These are phyloP conservation scores for Rynchops niger DNA, from an alignment of 2,113 vertebrate genomes.

Conservation along the genomic window DNA sequence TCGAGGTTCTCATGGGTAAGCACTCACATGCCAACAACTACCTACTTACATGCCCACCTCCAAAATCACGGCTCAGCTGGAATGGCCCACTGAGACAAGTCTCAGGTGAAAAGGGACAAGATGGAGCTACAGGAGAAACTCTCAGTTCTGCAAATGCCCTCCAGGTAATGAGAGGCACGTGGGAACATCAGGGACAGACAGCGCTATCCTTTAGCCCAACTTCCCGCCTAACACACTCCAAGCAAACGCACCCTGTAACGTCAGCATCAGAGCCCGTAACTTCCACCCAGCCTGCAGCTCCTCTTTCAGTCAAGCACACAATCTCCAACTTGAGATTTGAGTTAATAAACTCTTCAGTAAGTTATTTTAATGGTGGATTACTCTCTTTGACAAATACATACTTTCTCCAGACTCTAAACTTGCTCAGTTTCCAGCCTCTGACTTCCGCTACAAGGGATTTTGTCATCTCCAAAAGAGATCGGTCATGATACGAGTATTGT, in stretches of 20 bases:
- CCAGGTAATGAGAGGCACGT: too few species aligned
- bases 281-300: not conserved
- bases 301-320: not conserved
- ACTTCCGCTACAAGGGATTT: not conserved
- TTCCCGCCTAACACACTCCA: not conserved
- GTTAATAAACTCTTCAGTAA: not conserved
- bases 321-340: not conserved
- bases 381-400: not conserved
- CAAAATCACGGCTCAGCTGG: not conserved
- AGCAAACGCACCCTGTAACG: not conserved
- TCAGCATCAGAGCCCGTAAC: not conserved
- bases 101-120: not conserved
- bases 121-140: not conserved
- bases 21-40: not conserved
- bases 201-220: not conserved
- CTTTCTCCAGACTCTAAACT: not conserved
- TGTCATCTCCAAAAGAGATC: not conserved
- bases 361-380: not conserved
- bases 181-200: not conserved
- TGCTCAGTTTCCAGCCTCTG: not conserved
- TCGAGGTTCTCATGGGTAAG: not conserved
- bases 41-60: not conserved
- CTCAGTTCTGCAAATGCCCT: not conserved
- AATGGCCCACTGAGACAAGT: not conserved
- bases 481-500: not conserved